A percentile compares a stretch with the other conserved stretches of the same genome.
Conservation (phyloP, 2,888 invertebrate genomes). For the Polylopha cassiicola region DNA sequence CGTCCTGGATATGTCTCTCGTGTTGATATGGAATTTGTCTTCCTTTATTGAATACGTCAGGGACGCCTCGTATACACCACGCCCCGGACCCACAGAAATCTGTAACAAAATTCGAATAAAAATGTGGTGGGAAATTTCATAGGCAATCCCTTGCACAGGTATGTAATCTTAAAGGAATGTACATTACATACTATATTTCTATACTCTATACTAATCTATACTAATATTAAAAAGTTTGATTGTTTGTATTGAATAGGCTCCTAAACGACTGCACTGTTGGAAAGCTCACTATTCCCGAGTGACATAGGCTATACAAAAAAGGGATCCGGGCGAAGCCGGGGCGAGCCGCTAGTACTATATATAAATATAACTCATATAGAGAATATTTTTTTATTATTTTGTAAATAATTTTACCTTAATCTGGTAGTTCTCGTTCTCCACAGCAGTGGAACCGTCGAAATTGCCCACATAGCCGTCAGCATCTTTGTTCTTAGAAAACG, state of each 20-base stretch:
- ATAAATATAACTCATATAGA: too few species aligned
- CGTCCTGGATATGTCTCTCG: slow-evolving; percentile 58
- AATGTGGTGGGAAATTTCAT: too few species aligned
- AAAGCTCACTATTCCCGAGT: too few species aligned
- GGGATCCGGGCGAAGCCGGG: too few species aligned
- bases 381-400: not conserved
- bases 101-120: too few species aligned
- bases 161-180: slow-evolving; percentile 8
- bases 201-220: too few species aligned
- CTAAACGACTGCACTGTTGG: too few species aligned
- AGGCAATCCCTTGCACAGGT: too few species aligned
- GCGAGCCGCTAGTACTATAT: too few species aligned
- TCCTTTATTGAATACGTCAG: slow-evolving; percentile 77
- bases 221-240: too few species aligned
- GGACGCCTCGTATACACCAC: slow-evolving; percentile 90
- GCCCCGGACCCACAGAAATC: slow-evolving; percentile 81
- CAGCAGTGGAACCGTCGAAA: slow-evolving; percentile 81
- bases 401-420: slow-evolving; percentile 78
- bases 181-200: not conserved
- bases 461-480: slow-evolving; percentile 90
- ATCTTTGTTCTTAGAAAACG: slow-evolving; percentile 85
- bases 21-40: slow-evolving; percentile 79
- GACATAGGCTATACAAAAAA: too few species aligned
- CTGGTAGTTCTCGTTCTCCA: slow-evolving; percentile 83
- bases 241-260: too few species aligned